Evolutionary conservation across 2,888 invertebrate genomes (phyloP), one percentile per base, ranked within the genome.

Genomic region (Xanthorhoe designata): DNA sequence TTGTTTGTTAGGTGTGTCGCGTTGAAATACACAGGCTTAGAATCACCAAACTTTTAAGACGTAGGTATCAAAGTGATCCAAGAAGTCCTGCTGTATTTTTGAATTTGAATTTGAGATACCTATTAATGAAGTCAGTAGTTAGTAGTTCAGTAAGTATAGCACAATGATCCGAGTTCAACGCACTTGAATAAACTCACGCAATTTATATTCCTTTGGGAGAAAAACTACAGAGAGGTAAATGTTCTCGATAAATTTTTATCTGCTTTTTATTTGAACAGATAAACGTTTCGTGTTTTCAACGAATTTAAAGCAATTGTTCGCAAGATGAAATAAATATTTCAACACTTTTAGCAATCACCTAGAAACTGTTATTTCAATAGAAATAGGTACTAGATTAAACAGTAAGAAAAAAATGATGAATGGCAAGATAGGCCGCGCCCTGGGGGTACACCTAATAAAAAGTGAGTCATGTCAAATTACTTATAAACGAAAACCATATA

Each of bases 171-270:
- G 18, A 47, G 65, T 50, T 64, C 64, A 42, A 60, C 56, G 56
- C 56, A 56, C 56, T 57, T 61, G 51, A 53, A 66, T 61, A 66
- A 61, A 66, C 53, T 58, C 61, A 53, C 38, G 57, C 57, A 38
- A 58, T 66, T 57, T 61, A 38, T 66, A 52, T 66, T 66, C 53
- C 57, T 66, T 61, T 53, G 35, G 55, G 15, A 59, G n/a, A 58
- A 35, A 57, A 64, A 47, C 52, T 45, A 60, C 54, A 60, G 10
- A 54, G 49, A 54, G 49, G 49, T 18, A 38, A 60, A 45, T 60
- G 54, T 32, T 56, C 60, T 47, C 61, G 47, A 57, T 65, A 61
- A 52, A 61, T 64, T 60, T 55, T 56, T 61, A 65, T 61, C 52
- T 57, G 47, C 52, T 61, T 51, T 61, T 55, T 65, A 52, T 65